These are phyloP conservation scores for Amphiduros pacificus DNA, from an alignment of 2,888 invertebrate genomes.

Conservation along the genomic window DNA sequence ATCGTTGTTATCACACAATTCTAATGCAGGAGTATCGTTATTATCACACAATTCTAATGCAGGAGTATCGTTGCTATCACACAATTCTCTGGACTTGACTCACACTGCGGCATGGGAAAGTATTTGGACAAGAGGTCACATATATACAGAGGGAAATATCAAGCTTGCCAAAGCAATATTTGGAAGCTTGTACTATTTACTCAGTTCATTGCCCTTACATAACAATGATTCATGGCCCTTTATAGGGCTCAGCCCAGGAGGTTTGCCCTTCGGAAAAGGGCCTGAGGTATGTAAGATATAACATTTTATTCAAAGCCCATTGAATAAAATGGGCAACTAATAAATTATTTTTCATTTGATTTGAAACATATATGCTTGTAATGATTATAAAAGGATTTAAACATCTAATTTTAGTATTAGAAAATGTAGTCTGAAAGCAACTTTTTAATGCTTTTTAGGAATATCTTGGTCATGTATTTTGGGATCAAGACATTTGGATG, in stretches of 20 bases:
- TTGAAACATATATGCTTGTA: too few species aligned
- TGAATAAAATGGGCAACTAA: too few species aligned
- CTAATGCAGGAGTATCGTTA: too few species aligned
- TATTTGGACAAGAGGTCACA: constrained; percentile 47
- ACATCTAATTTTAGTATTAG: too few species aligned
- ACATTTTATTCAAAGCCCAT: too few species aligned
- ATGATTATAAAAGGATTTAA: too few species aligned
- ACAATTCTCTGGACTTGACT: too few species aligned
- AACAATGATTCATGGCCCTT: constrained; percentile 40
- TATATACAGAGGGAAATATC: constrained; percentile 46
- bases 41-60: too few species aligned
- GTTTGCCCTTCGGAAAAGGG: constrained; percentile 47
- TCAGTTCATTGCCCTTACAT: constrained; percentile 48
- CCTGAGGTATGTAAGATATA: not conserved
- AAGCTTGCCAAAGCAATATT: constrained; percentile 42
- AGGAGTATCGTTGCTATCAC: too few species aligned
- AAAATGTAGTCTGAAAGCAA: too few species aligned
- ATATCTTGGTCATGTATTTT: constrained; percentile 57
- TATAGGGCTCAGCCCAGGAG: constrained; percentile 54
- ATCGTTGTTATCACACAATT: too few species aligned
- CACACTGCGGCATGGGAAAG: constrained; percentile 45
- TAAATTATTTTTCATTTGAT: too few species aligned
- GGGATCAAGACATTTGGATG: constrained; percentile 60
- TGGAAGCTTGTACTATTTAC: constrained; percentile 50
- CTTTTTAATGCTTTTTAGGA: constrained; percentile 38